These are phyloP conservation scores for Acanthococcus lagerstroemiae DNA, from an alignment of 2,888 invertebrate genomes.

Conservation along the genomic window DNA sequence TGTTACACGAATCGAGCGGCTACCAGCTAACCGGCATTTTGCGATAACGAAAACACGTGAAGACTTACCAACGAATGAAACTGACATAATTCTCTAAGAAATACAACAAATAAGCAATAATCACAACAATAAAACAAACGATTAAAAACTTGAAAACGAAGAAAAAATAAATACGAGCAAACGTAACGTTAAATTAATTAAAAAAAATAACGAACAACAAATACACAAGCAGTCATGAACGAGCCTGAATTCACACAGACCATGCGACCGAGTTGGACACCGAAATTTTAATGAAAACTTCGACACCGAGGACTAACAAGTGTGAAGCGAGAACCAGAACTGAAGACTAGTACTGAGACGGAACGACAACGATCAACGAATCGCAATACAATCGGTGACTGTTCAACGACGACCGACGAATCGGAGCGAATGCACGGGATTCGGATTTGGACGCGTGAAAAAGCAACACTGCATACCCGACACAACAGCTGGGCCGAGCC, in stretches of 20 bases:
- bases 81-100: not conserved
- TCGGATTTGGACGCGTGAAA: no score
- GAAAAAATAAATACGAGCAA: conserved; percentile 4
- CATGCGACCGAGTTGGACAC: not conserved
- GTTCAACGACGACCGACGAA: no score
- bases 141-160: not conserved
- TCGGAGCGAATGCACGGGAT: no score
- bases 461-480: no score
- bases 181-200: conserved; percentile 5
- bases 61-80: conserved; percentile 10
- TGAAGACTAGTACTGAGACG: no score
- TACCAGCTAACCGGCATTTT: not conserved
- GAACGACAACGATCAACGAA: no score
- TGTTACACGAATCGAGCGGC: no score
- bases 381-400: no score
- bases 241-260: conserved; percentile 1
- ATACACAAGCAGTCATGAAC: conserved; percentile 1
- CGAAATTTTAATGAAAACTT: not conserved
- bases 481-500: no score
- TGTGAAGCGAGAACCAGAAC: no score
- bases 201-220: conserved; percentile 2
- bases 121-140: conserved; percentile 9
- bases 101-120: not conserved
- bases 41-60: no score
- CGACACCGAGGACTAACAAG: no score